Evolutionary conservation across 2,888 invertebrate genomes (phyloP).

Genomic region (Sturmia bella): DNA sequence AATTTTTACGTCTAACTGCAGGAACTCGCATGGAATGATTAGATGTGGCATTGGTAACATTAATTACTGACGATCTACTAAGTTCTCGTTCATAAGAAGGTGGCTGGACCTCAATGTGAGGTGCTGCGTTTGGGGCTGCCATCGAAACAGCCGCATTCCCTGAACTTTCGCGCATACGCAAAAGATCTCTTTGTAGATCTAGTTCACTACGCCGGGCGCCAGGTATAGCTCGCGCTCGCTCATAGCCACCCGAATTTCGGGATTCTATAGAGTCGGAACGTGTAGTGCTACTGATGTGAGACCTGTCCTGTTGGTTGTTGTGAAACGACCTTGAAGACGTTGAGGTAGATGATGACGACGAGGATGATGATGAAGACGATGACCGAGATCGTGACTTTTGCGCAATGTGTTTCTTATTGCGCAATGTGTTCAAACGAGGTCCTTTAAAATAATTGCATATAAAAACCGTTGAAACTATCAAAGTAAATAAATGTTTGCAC

Average conservation of each 20-base stretch:
- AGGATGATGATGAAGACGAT: slow-evolving; percentile 73
- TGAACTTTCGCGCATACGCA: slow-evolving; percentile 75
- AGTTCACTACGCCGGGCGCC: slow-evolving; percentile 80
- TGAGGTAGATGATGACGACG: slow-evolving; percentile 76
- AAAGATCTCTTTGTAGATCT: slow-evolving; percentile 79
- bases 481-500: too few relatives aligned
- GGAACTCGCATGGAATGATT: slow-evolving; percentile 75
- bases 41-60: slow-evolving; percentile 46
- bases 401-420: slow-evolving; percentile 61
- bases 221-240: slow-evolving; percentile 75
- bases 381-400: slow-evolving; percentile 72
- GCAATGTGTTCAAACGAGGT: slow-evolving; percentile 71
- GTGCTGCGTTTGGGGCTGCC: slow-evolving; percentile 60
- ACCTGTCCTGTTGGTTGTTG: slow-evolving; percentile 71
- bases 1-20: slow-evolving; percentile 76
- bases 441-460: slow-evolving; percentile 56
- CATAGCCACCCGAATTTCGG: slow-evolving; percentile 78
- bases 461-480: too few relatives aligned
- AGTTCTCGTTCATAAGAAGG: slow-evolving; percentile 73
- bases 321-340: slow-evolving; percentile 76
- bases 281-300: slow-evolving; percentile 78
- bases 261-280: slow-evolving; percentile 80
- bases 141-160: slow-evolving; percentile 23
- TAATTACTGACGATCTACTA: slow-evolving; percentile 56
- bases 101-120: slow-evolving; percentile 80